Base-by-base conservation (phyloP, 2,888 invertebrate species). In the Orchesellides sinensis region DNA sequence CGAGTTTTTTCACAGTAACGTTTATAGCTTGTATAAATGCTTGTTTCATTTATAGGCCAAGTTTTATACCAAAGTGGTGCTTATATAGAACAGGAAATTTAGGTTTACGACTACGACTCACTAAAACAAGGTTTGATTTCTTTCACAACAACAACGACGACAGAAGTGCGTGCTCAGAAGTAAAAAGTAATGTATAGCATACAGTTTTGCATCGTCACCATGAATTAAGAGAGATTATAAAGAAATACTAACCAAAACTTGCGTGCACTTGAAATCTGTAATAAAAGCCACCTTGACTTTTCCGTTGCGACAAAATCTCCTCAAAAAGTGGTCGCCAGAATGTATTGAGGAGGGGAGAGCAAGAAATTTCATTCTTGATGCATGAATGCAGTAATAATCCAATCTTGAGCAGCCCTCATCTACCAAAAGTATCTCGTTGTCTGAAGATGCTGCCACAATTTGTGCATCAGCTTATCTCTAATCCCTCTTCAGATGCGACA, bases 251-350 rank as follows among this genome's bases (percentile, higher is more conserved):
- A 40, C 35, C 29, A 65, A 69, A 69, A n/a, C n/a, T 27, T 69
- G 23, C 10, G 45, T 45, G 40, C 17, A 35, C 23, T 32, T 49
- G n/a, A 40, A 40, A 49, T 45, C 54, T 19, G 52, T 19, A 54
- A 74, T 81, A 73, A 73, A 81, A 81, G 45, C 66, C 73, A 59
- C 54, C 73, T 73, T 47, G 66, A 69, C 68, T 78, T 52, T 61
- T 19, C 35, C 66, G n/a, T 12, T 59, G 25, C 6, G 59, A n/a
- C n/a, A n/a, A n/a, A n/a, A n/a, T 27, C 17, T 12, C 23, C 56
- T 27, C 56, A 59, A 25, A 59, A 10, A 59, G 25, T 59, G 25
- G 8, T 17, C n/a, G 17, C 21, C 17, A 52, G 17, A 52, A 52
- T 52, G 14, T 12, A 6, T 47, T 52, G 17, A 17, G 52, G 17